phyloP scores from a whole-genome alignment of 2,797 vertebrate genomes.

The Rhincodon typus region DNA sequence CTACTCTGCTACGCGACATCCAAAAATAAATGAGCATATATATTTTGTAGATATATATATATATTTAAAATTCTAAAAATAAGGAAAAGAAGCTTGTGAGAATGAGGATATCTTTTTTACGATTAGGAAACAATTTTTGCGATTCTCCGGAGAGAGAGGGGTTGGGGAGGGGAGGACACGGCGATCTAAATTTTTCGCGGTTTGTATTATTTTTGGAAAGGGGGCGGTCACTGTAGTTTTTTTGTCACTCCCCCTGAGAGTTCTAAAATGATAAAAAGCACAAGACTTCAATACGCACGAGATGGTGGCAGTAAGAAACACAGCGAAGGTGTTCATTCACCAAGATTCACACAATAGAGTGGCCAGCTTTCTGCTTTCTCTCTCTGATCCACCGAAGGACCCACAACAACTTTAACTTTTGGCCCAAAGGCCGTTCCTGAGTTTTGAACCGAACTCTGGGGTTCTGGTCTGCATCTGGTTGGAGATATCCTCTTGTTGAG shows the following conservation, averaged over 20 bases:
- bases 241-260: not conserved
- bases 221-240: not conserved
- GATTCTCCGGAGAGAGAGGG: not conserved
- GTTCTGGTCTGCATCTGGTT: constrained; percentile 48
- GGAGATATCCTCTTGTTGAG: constrained; percentile 49
- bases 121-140: not conserved
- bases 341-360: constrained; percentile 49
- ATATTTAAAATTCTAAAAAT: constrained; percentile 59
- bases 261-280: not conserved
- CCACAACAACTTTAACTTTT: constrained; percentile 53
- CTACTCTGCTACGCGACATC: constrained; percentile 60
- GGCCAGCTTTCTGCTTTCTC: constrained; percentile 51
- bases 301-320: not conserved
- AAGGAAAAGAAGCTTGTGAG: not conserved
- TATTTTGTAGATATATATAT: constrained; percentile 52
- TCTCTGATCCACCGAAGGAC: constrained; percentile 50
- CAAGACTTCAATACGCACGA: not conserved
- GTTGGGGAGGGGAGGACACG: too few species aligned
- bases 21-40: constrained; percentile 62
- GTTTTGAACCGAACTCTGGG: constrained; percentile 57
- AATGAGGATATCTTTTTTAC: not conserved
- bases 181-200: not conserved
- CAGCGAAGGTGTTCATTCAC: constrained; percentile 46
- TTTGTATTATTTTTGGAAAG: not conserved
- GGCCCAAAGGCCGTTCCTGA: constrained; percentile 74